A percentile compares a stretch with the other conserved stretches of the same genome.
Conservation (phyloP, 2,888 invertebrate species). For the Conchocele bisecta region DNA sequence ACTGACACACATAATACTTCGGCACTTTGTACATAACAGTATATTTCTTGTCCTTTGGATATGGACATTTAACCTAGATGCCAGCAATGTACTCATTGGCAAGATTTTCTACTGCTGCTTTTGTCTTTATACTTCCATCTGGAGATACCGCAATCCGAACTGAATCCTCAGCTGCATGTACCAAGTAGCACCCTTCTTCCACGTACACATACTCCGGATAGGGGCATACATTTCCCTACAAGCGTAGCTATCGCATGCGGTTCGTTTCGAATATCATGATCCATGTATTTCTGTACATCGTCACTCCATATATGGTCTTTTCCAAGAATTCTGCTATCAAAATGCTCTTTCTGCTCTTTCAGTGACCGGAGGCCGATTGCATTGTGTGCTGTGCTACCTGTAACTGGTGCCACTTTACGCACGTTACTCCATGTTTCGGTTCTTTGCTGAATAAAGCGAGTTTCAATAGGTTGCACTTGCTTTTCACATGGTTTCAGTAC, state of each 20-base stretch:
- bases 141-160: conserved; percentile 30
- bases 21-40: conserved; percentile 32
- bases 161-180: background rate
- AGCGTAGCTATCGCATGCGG: conserved; percentile 12
- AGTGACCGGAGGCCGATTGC: background rate
- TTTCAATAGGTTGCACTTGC: background rate
- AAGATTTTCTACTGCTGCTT: background rate
- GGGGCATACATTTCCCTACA: conserved; percentile 11
- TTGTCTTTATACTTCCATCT: conserved; percentile 21
- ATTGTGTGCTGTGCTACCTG: background rate
- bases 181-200: conserved; percentile 38
- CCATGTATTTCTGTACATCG: background rate
- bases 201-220: background rate
- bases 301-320: background rate
- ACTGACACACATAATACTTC: conserved; percentile 22
- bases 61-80: conserved; percentile 42
- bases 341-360: background rate
- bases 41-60: background rate
- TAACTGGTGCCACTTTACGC: background rate
- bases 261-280: conserved; percentile 9
- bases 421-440: background rate
- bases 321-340: background rate
- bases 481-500: background rate
- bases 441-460: background rate
- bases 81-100: background rate